These are phyloP conservation scores for Megaceryle torquata DNA, from an alignment of 2,113 vertebrate species.

Conservation along the genomic window DNA sequence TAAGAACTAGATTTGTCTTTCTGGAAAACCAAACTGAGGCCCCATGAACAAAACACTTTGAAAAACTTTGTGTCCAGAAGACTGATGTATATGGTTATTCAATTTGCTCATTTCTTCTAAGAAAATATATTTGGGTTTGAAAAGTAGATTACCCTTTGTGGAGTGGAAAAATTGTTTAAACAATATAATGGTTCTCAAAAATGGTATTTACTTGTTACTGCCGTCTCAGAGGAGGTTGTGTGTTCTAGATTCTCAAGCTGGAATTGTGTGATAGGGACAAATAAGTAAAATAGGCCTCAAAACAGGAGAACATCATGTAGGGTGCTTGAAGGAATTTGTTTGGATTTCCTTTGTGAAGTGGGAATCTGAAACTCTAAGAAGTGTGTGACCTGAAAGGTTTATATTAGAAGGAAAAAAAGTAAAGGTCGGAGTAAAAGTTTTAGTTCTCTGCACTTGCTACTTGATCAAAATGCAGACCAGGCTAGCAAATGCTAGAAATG, in stretches of 20 bases:
- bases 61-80: not conserved
- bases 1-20: not conserved
- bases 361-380: not conserved
- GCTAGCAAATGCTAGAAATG: slow-evolving; percentile 27
- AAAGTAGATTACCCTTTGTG: not conserved
- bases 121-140: not conserved
- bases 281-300: not conserved
- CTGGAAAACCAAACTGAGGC: not conserved
- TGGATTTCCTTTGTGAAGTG: not conserved
- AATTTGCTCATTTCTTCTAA: not conserved
- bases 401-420: not conserved
- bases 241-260: not conserved
- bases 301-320: not conserved
- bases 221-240: not conserved
- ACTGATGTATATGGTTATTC: not conserved
- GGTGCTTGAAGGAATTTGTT: not conserved
- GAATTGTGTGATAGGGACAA: not conserved
- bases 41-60: not conserved
- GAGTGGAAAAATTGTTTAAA: not conserved
- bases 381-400: not conserved
- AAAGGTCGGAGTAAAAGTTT: not conserved
- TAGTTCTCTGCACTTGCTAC: not conserved
- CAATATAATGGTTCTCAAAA: not conserved
- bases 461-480: not conserved
- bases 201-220: not conserved